These are phyloP conservation scores for Neomorphus geoffroyi DNA, from an alignment of 2,797 vertebrate species.

Conservation along the genomic window DNA sequence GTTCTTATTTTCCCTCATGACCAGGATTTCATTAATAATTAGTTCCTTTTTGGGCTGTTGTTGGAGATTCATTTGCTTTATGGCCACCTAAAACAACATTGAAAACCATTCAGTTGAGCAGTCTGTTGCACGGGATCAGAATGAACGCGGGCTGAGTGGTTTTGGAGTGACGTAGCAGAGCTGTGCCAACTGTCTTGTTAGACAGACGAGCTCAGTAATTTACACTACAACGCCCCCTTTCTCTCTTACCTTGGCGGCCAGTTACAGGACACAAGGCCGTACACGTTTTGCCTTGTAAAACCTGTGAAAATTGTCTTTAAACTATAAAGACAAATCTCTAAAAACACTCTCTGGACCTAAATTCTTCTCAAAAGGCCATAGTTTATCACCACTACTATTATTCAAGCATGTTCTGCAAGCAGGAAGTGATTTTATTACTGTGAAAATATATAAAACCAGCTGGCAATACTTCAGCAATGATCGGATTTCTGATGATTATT, in stretches of 20 bases:
- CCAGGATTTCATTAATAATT: constrained; percentile 99
- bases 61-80: constrained; percentile 99
- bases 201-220: not conserved
- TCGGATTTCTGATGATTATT: not conserved
- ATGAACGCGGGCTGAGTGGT: not conserved
- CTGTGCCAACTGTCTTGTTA: not conserved
- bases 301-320: not conserved
- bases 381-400: not conserved
- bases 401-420: not conserved
- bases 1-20: constrained; percentile 99
- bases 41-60: constrained; percentile 99
- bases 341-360: not conserved
- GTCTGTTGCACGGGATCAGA: not conserved
- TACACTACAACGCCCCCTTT: not conserved
- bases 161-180: not conserved
- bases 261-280: not conserved
- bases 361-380: not conserved
- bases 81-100: constrained; percentile 88
- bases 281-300: not conserved
- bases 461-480: not conserved
- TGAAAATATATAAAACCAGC: not conserved
- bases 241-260: not conserved
- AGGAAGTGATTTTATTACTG: not conserved
- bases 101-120: not conserved
- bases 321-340: not conserved